A percentile compares a stretch with the other conserved stretches of the same genome.
These are phyloP conservation scores for Microtus richardsoni DNA, from an alignment of 2,113 vertebrate species.

Conservation along the genomic window DNA sequence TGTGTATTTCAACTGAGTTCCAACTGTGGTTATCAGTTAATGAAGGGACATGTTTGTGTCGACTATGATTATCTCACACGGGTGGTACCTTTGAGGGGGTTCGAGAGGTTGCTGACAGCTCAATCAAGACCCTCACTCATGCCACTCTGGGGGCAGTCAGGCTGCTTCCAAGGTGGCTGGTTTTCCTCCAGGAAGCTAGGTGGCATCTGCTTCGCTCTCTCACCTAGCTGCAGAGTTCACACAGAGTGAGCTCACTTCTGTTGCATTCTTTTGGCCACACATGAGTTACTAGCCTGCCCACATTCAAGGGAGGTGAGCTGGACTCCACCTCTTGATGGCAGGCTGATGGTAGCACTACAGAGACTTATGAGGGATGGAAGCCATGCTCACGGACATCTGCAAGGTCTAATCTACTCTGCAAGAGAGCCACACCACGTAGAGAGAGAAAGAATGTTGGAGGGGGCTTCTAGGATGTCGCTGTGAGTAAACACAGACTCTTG, in stretches of 20 bases:
- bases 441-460: not conserved
- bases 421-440: not conserved
- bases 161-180: not conserved
- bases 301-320: slow-evolving; percentile 27
- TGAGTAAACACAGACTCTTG: not conserved
- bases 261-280: not conserved
- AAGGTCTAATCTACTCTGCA: not conserved
- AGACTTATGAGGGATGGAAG: not conserved
- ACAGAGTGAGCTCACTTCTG: not conserved
- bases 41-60: not conserved
- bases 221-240: not conserved
- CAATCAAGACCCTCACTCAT: not conserved
- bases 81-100: not conserved
- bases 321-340: not conserved
- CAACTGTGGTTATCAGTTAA: not conserved
- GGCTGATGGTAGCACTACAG: not conserved
- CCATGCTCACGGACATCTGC: not conserved
- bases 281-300: not conserved
- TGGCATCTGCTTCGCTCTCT: not conserved
- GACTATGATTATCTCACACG: not conserved
- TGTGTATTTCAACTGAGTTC: not conserved
- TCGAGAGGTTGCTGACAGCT: not conserved
- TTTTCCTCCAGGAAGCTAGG: not conserved
- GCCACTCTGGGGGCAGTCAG: not conserved
- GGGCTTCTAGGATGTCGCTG: not conserved